Base-by-base conservation (phyloP, 1,140 invertebrate genomes). In the Hesperophylax magnus region DNA sequence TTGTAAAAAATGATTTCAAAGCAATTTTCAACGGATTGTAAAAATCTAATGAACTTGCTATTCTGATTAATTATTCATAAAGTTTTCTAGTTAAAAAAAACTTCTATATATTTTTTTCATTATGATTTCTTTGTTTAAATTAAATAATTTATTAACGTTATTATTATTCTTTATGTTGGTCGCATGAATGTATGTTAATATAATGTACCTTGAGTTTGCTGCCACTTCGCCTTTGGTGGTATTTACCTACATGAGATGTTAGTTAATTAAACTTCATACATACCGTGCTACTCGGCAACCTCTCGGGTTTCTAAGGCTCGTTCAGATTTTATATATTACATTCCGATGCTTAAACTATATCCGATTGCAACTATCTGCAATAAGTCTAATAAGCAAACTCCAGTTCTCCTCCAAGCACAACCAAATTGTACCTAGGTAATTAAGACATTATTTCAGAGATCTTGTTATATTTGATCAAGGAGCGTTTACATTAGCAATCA, bases 321-420 rank as follows among this genome's bases (percentile, higher is more conserved):
- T 47, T 14, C 39, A 14, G 39, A 11, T 47, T 24, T 61, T 20
- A 24, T 61, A 24, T 61, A 61, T 20, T 8, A 61, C 20, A 61
- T 34, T 27, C 22, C 6, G 17, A 65, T 65, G 14, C 17, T 39
- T 6, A 65, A 65, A 15, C 39, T 22, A 27, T 11, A 24, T 65
- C 63, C 15, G 27, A 65, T 65, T 65, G 61, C 61, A 27, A 65
- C 61, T 65, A 34, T 65, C 17, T 22, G 24, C 14, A 15, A 63
- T 34, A 27, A 24, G 9, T 65, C 27, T 65, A 65, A 11, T 27
- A 65, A 65, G 27, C 22, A 15, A 65, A 27, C 17, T 27, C 15
- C 63, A 65, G 63, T 14, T n/a, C 27, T 65, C 17, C 63, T 34
- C 63, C 63, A 65, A 65, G 17, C 27, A 34, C 63, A 31, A 27